phyloP scores from a whole-genome alignment of 2,888 invertebrate genomes.

The Scaptodrosophila latifasciaeformis region DNA sequence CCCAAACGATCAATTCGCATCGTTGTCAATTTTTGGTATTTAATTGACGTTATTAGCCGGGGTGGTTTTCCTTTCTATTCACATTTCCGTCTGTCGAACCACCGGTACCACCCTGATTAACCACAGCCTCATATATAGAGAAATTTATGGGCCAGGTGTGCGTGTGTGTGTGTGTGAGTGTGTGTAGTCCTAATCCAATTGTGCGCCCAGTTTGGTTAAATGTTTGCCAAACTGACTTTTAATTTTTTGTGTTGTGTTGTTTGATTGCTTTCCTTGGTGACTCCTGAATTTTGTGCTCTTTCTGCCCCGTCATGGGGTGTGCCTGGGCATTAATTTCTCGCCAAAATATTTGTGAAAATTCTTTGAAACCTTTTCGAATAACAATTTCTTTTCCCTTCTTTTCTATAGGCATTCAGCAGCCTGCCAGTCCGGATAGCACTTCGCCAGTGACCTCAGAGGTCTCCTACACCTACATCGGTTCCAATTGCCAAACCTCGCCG shows the following conservation, averaged over 20 bases:
- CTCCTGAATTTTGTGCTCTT: slow-evolving; percentile 46
- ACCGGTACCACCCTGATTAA: too few relatives aligned
- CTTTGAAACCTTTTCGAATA: background rate
- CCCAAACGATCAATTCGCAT: background rate
- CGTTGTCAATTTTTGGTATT: slow-evolving; percentile 34
- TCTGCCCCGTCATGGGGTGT: slow-evolving; percentile 30
- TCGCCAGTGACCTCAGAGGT: slow-evolving; percentile 88
- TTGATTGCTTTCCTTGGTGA: slow-evolving; percentile 21
- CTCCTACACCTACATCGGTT: slow-evolving; percentile 76
- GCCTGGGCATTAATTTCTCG: slow-evolving; percentile 11
- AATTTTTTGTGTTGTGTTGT: too few relatives aligned
- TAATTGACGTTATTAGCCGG: slow-evolving; percentile 61
- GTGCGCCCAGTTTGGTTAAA: slow-evolving; percentile 37
- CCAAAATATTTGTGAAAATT: too few relatives aligned
- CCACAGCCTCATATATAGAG: too few relatives aligned
- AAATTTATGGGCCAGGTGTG: too few relatives aligned
- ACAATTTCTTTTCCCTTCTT: slow-evolving; percentile 6
- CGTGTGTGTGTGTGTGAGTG: too few relatives aligned
- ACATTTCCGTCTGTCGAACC: too few relatives aligned
- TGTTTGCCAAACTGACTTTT: slow-evolving; percentile 36
- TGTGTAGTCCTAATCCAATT: slow-evolving; percentile 38
- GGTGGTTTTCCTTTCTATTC: slow-evolving; percentile 15
- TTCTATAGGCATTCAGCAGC: slow-evolving; percentile 79
- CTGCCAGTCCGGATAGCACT: slow-evolving; percentile 89
- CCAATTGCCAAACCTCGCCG: slow-evolving; percentile 73